phyloP scores from a whole-genome alignment of 1,140 invertebrate species.

The Xylocopa sonorina region DNA sequence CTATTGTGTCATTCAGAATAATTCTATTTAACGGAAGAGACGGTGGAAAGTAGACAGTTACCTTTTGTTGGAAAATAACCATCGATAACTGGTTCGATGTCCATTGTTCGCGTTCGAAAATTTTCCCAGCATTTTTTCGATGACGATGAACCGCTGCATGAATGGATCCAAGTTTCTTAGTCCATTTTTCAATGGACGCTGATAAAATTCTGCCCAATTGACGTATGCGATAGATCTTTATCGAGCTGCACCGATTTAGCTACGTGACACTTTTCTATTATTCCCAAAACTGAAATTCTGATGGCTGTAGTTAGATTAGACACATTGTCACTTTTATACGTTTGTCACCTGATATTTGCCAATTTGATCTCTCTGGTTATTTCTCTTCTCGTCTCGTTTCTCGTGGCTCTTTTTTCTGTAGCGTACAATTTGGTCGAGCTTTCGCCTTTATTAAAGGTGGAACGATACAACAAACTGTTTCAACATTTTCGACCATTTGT shows the following conservation, averaged over 20 bases:
- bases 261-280: not conserved
- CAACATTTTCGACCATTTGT: too few species aligned
- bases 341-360: not conserved
- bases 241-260: not conserved
- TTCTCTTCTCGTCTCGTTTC: too few species aligned
- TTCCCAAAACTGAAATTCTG: not conserved
- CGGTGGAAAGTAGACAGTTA: not conserved
- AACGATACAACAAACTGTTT: too few species aligned
- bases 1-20: not conserved
- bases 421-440: too few species aligned
- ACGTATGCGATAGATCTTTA: slow-evolving; percentile 9
- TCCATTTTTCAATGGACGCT: slow-evolving; percentile 28
- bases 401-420: too few species aligned
- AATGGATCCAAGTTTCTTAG: slow-evolving; percentile 3
- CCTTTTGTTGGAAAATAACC: slow-evolving; percentile 9
- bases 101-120: slow-evolving; percentile 14
- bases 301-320: not conserved
- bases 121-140: slow-evolving; percentile 1
- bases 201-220: slow-evolving; percentile 16
- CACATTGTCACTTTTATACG: not conserved
- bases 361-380: too few species aligned
- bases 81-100: not conserved
- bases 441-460: too few species aligned
- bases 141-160: not conserved
- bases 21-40: not conserved